Conservation (phyloP, 2,113 vertebrate species). For the Calyptommatus sinebrachiatus region DNA sequence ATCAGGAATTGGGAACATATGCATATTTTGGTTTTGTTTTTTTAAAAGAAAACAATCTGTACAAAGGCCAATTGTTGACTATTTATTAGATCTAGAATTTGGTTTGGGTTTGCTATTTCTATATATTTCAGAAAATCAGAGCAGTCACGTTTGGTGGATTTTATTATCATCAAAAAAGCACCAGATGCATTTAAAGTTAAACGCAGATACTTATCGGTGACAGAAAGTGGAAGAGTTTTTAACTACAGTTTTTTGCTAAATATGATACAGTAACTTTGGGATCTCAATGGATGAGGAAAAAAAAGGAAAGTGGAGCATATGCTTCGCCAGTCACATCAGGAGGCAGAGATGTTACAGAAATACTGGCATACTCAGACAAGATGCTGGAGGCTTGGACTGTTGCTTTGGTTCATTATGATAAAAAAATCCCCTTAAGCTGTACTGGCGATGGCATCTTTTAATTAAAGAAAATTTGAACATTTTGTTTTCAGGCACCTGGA, state of each 20-base stretch:
- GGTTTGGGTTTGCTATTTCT: neutral
- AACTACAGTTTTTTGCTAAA: slow-evolving; percentile 33
- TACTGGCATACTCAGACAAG: slow-evolving; percentile 12
- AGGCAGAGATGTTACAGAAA: slow-evolving; percentile 2
- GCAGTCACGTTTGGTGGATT: neutral
- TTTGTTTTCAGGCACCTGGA: neutral
- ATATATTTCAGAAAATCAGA: neutral
- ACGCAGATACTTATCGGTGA: neutral
- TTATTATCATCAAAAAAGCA: neutral
- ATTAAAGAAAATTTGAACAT: slow-evolving; percentile 10
- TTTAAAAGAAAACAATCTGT: neutral
- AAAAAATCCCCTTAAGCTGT: neutral
- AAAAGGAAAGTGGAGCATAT: neutral
- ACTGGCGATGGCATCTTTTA: neutral
- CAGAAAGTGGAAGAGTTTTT: neutral
- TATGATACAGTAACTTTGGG: slow-evolving; percentile 4
- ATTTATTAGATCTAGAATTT: neutral
- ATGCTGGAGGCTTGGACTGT: neutral
- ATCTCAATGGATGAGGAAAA: slow-evolving; percentile 1
- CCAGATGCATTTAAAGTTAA: neutral
- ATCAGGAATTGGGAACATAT: neutral
- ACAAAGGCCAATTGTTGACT: neutral
- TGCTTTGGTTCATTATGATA: neutral
- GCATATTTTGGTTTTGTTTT: neutral
- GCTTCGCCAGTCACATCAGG: neutral